A percentile compares a stretch with the other conserved stretches of the same genome.
phyloP scores from a whole-genome alignment of 2,888 invertebrate genomes.

The Holacanthella duospinosa region DNA sequence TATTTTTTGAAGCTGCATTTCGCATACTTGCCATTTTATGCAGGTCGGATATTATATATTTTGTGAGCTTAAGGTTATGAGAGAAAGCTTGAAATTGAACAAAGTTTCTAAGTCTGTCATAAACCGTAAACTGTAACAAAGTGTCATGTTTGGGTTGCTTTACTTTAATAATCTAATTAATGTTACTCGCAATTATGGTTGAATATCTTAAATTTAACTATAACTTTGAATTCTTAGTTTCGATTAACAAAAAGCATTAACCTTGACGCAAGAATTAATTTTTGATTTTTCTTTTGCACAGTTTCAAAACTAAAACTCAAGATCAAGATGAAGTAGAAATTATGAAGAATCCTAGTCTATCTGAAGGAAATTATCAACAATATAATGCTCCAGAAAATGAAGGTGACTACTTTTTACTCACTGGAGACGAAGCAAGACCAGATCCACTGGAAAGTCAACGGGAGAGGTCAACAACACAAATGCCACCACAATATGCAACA shows the following conservation, averaged over 20 bases:
- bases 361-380: background rate
- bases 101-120: no score
- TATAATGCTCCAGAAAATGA: background rate
- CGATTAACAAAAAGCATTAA: no score
- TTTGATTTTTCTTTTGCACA: background rate
- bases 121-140: no score
- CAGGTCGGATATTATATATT: constrained; percentile 19
- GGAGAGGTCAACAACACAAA: constrained; percentile 28
- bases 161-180: no score
- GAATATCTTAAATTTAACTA: no score
- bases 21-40: constrained; percentile 30
- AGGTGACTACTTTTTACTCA: background rate
- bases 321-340: background rate
- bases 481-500: constrained; percentile 36
- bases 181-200: no score
- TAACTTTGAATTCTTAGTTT: no score
- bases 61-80: background rate
- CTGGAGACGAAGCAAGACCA: constrained; percentile 16
- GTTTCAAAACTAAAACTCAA: background rate
- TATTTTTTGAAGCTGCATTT: constrained; percentile 37
- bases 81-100: no score
- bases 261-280: no score
- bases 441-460: constrained; percentile 18
- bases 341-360: background rate
- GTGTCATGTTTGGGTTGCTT: no score